These are phyloP conservation scores for Tachuris rubrigastra DNA, from an alignment of 2,113 vertebrate species.

Conservation along the genomic window DNA sequence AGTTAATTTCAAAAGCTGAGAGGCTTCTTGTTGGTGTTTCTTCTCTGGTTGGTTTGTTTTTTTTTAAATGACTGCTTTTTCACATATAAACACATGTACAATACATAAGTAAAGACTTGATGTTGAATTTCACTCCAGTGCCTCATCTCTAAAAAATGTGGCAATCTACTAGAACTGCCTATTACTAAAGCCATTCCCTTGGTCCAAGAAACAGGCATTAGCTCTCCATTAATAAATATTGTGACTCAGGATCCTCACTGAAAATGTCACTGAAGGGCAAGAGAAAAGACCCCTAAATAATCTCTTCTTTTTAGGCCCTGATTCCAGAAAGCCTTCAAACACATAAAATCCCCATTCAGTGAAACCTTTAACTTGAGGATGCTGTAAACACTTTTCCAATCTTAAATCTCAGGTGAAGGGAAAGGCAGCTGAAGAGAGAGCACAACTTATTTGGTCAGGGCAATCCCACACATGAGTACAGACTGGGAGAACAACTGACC, in stretches of 20 bases:
- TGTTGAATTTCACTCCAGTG: neutral
- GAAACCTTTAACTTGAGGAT: neutral
- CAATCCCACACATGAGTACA: neutral
- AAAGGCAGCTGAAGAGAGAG: neutral
- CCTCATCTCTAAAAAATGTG: neutral
- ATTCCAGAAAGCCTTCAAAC: neutral
- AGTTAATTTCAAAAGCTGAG: neutral
- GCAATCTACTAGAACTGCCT: neutral
- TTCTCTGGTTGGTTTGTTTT: no score
- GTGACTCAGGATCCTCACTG: neutral
- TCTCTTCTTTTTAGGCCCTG: neutral
- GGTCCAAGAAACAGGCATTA: neutral
- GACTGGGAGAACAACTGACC: neutral
- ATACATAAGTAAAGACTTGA: neutral
- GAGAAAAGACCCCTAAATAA: neutral
- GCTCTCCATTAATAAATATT: neutral
- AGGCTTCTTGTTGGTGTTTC: accelerated
- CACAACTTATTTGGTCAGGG: neutral
- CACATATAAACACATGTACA: neutral
- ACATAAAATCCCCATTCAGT: neutral
- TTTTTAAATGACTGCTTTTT: neutral
- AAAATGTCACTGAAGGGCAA: neutral
- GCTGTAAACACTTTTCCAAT: neutral
- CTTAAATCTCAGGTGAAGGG: neutral
- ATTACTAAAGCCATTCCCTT: neutral